Conservation (phyloP, 2,888 invertebrate species). For the Hypsopygia costalis region DNA sequence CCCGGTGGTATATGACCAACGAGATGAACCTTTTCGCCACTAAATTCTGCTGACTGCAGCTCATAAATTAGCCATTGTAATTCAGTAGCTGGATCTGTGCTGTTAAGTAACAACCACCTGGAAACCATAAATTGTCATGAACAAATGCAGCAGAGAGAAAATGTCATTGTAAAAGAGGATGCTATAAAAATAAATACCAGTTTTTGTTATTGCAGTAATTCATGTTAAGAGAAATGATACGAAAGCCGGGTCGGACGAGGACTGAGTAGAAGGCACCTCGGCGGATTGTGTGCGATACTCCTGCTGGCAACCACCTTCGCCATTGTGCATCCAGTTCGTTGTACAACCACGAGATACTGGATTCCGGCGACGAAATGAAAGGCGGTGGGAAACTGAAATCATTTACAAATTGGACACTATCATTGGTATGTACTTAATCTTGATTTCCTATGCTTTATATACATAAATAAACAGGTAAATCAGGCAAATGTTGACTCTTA, state of each 20-base stretch:
- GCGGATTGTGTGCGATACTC: conserved; percentile 91
- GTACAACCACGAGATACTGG: conserved; percentile 95
- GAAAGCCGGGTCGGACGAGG: conserved; percentile 92
- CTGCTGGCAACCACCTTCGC: conserved; percentile 94
- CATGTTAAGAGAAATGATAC: conserved; percentile 96
- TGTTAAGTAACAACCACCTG: conserved; percentile 95
- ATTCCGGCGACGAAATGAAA: conserved; percentile 89
- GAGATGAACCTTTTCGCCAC: conserved; percentile 97
- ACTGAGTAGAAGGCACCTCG: conserved; percentile 96
- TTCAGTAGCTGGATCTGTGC: conserved; percentile 97
- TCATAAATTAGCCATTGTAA: conserved; percentile 97
- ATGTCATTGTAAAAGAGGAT: background rate
- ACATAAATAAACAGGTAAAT: no score
- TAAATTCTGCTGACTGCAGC: conserved; percentile 95
- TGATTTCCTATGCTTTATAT: no score
- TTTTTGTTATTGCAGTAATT: conserved; percentile 98
- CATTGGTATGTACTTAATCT: no score
- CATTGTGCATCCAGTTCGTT: conserved; percentile 93
- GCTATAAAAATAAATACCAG: conserved; percentile 79
- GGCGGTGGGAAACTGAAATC: conserved; percentile 91
- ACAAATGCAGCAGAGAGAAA: background rate
- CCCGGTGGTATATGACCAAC: conserved; percentile 98
- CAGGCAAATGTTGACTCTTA: no score
- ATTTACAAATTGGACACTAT: background rate
- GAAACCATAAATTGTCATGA: conserved; percentile 20